These are phyloP conservation scores for Colletes gigas DNA, from an alignment of 1,140 invertebrate species.

Conservation along the genomic window DNA sequence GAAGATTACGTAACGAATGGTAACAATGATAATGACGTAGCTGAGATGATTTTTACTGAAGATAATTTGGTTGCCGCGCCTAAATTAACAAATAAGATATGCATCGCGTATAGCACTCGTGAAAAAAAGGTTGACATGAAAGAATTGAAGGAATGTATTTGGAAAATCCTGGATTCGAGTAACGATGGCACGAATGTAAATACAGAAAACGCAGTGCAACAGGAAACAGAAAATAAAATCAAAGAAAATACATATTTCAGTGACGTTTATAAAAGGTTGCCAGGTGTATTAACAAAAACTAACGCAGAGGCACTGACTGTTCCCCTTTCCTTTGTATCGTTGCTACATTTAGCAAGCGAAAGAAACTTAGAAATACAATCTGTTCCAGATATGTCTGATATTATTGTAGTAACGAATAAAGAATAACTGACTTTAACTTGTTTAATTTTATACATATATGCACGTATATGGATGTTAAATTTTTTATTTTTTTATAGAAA, in stretches of 20 bases:
- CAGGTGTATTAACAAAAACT: conserved; percentile 82
- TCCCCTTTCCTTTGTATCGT: conserved; percentile 88
- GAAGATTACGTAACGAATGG: conserved; percentile 73
- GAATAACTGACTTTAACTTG: too few species aligned
- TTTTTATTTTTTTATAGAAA: not conserved
- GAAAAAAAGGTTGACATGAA: conserved; percentile 86
- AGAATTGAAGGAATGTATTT: conserved; percentile 87
- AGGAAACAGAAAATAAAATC: conserved; percentile 42
- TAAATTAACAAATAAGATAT: conserved; percentile 82
- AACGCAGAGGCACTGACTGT: conserved; percentile 87
- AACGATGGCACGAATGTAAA: conserved; percentile 68
- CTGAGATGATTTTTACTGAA: conserved; percentile 75
- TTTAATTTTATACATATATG: not conserved
- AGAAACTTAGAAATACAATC: conserved; percentile 75
- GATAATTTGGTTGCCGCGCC: conserved; percentile 84
- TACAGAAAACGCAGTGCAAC: conserved; percentile 38
- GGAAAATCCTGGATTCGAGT: conserved; percentile 80
- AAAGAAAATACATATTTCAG: conserved; percentile 75
- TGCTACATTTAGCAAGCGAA: conserved; percentile 91
- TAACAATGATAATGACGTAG: conserved; percentile 69
- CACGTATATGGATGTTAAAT: not conserved
- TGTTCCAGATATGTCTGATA: conserved; percentile 59
- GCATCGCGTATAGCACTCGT: conserved; percentile 87
- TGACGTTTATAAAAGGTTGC: conserved; percentile 83
- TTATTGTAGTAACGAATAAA: conserved; percentile 54